phyloP scores from a whole-genome alignment of 1,140 invertebrate genomes.

The Drosophila setifemur region DNA sequence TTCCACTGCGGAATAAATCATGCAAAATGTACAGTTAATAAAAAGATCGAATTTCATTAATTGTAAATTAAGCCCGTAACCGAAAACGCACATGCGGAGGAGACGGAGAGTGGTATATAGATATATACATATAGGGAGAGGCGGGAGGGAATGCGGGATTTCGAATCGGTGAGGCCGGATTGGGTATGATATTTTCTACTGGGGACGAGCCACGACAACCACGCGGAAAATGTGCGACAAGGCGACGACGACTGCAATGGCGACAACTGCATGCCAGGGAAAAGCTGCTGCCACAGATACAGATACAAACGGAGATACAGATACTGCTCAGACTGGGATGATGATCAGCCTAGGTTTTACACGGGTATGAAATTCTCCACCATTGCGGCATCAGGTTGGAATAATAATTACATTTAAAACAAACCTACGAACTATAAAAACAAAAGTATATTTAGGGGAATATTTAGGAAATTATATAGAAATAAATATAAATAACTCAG shows the following conservation, averaged over 20 bases:
- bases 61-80: conserved; percentile 73
- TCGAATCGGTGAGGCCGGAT: no score
- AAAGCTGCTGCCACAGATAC: conserved; percentile 44
- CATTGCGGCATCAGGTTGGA: no score
- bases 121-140: no score
- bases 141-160: no score
- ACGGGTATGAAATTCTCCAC: neutral
- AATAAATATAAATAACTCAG: no score
- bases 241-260: conserved; percentile 33
- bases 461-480: no score
- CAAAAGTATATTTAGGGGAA: no score
- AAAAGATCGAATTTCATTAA: conserved; percentile 81
- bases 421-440: no score
- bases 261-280: conserved; percentile 66
- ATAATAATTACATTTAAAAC: no score
- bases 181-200: conserved; percentile 23
- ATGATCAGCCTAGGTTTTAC: conserved; percentile 8
- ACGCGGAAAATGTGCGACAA: conserved; percentile 68
- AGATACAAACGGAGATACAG: conserved; percentile 7
- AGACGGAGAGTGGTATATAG: neutral
- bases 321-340: conserved; percentile 6
- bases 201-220: conserved; percentile 64
- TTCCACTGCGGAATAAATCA: conserved; percentile 8
- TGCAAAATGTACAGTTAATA: conserved; percentile 76
- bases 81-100: conserved; percentile 26